phyloP scores from a whole-genome alignment of 2,888 invertebrate species.

The Tethea ocularis region DNA sequence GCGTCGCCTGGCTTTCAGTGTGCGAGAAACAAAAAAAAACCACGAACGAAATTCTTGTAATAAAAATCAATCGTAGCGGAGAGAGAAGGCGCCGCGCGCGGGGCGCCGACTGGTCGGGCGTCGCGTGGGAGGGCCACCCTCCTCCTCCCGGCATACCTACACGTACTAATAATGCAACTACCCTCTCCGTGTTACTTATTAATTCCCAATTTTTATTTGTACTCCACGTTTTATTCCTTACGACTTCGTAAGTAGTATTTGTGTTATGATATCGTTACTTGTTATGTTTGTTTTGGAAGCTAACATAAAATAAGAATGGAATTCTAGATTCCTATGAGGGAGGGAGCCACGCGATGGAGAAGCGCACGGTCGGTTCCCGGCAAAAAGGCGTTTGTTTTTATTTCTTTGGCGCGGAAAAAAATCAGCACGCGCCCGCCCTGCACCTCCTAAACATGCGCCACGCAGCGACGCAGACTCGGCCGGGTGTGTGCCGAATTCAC shows the following conservation, averaged over 20 bases:
- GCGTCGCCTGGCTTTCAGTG: slow-evolving; percentile 68
- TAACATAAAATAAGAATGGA: not conserved
- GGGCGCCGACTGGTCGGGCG: slow-evolving; percentile 77
- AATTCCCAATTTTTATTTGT: slow-evolving; percentile 15
- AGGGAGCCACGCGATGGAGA: slow-evolving; percentile 31
- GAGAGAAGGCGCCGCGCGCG: slow-evolving; percentile 77
- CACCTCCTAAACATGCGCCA: slow-evolving; percentile 84
- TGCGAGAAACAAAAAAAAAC: slow-evolving; percentile 80
- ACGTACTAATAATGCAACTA: slow-evolving; percentile 64
- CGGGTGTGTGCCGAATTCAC: slow-evolving; percentile 82
- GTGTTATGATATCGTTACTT: not conserved
- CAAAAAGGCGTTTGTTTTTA: slow-evolving; percentile 83
- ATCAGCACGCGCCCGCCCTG: slow-evolving; percentile 81
- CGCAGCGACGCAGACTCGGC: slow-evolving; percentile 82
- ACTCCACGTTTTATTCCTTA: slow-evolving; percentile 24
- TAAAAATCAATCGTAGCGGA: slow-evolving; percentile 84
- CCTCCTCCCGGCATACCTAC: slow-evolving; percentile 59
- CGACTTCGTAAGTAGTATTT: slow-evolving; percentile 15
- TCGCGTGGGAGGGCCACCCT: slow-evolving; percentile 45
- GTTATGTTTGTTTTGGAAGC: not conserved
- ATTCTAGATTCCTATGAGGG: slow-evolving; percentile 18
- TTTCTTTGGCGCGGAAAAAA: slow-evolving; percentile 82
- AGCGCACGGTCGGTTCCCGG: slow-evolving; percentile 66
- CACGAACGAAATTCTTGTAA: slow-evolving; percentile 83
- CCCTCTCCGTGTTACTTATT: slow-evolving; percentile 42